phyloP scores from a whole-genome alignment of 2,888 invertebrate species.

The Meiosimyza decipiens region DNA sequence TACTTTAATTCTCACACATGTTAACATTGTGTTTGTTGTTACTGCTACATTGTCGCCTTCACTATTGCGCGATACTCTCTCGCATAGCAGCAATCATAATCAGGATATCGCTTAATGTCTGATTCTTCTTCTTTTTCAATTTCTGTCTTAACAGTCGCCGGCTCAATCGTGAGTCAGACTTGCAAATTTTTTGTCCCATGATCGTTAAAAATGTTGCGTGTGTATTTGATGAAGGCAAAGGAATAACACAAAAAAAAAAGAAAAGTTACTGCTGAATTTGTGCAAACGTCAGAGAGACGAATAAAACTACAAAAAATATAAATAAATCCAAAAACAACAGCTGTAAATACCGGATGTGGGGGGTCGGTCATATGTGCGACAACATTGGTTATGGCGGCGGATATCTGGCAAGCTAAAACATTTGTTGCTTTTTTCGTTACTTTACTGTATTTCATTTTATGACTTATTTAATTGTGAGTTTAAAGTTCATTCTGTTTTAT shows the following conservation, averaged over 20 bases:
- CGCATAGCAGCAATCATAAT: constrained; percentile 7
- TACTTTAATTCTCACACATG: no score
- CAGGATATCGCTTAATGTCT: constrained; percentile 20
- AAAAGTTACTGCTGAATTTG: not conserved
- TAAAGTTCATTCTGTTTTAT: constrained; percentile 25
- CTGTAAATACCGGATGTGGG: constrained; percentile 36
- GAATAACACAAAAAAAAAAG: not conserved
- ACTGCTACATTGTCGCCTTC: not conserved
- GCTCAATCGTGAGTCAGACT: constrained; percentile 8
- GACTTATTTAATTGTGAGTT: constrained; percentile 22
- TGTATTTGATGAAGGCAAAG: not conserved
- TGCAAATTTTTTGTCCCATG: not conserved
- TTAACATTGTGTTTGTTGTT: no score
- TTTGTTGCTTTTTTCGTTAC: constrained; percentile 1
- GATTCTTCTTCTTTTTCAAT: not conserved
- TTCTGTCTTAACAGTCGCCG: not conserved
- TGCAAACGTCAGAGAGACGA: not conserved
- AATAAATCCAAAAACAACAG: constrained; percentile 19
- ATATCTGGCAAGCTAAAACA: constrained; percentile 18
- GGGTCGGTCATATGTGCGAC: constrained; percentile 25
- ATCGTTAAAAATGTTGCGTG: constrained; percentile 28
- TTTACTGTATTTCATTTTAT: not conserved
- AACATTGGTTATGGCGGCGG: not conserved
- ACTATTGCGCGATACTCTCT: not conserved
- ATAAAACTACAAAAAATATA: not conserved